Evolutionary conservation across 1,140 invertebrate species (phyloP).

Genomic region (Procambarus clarkii): DNA sequence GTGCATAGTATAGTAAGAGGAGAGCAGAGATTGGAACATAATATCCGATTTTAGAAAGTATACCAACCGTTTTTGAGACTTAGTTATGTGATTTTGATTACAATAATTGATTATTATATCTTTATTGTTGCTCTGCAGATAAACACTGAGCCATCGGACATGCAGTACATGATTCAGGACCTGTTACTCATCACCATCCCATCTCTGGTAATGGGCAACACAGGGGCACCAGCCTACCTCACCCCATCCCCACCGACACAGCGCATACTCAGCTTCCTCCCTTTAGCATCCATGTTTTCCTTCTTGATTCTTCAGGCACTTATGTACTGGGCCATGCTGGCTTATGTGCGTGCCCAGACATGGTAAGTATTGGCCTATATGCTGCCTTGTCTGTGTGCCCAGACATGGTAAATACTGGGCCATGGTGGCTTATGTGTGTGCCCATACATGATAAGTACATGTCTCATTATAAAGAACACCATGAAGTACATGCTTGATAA

Average conservation of each 20-base stretch:
- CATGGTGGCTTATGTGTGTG: slow-evolving; percentile 72
- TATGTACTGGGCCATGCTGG: slow-evolving; percentile 72
- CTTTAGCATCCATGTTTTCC: slow-evolving; percentile 74
- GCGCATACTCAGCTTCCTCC: slow-evolving; percentile 74
- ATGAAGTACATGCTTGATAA: too few species aligned
- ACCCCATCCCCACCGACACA: slow-evolving; percentile 71
- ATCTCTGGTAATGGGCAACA: slow-evolving; percentile 73
- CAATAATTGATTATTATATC: neutral
- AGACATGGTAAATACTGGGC: slow-evolving; percentile 65
- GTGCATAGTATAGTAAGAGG: too few species aligned
- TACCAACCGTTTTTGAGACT: too few species aligned
- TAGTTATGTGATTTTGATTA: neutral
- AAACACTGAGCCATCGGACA: slow-evolving; percentile 68
- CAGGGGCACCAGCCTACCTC: slow-evolving; percentile 72
- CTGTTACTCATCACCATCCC: slow-evolving; percentile 71
- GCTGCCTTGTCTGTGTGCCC: too few species aligned
- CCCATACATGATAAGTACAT: slow-evolving; percentile 73
- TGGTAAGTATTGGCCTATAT: slow-evolving; percentile 69
- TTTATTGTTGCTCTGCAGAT: slow-evolving; percentile 46
- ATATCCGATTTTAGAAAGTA: too few species aligned
- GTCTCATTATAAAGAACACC: neutral
- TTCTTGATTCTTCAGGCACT: slow-evolving; percentile 74
- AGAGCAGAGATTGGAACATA: too few species aligned
- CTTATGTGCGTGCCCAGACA: slow-evolving; percentile 73
- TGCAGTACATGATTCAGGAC: slow-evolving; percentile 72